Conservation (phyloP, 2,113 vertebrate species). For the Zosterops hypoxanthus region DNA sequence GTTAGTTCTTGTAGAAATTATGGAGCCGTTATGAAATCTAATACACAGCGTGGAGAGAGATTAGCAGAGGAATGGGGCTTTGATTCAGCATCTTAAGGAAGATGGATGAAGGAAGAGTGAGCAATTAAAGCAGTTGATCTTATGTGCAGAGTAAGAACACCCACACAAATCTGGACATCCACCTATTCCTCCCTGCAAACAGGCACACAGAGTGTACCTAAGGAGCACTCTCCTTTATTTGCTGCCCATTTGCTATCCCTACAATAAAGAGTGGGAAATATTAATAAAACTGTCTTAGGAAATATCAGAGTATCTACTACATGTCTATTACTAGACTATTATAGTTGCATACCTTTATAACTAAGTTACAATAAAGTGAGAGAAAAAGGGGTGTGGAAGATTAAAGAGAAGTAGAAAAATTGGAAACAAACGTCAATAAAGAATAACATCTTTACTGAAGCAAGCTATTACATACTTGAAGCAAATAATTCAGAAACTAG, state of each 20-base stretch:
- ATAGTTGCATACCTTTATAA: background rate
- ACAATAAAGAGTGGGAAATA: background rate
- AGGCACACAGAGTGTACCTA: accelerated
- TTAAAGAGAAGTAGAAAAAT: background rate
- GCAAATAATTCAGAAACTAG: background rate
- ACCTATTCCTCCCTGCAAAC: background rate
- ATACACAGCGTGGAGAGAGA: background rate
- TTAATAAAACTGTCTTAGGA: background rate
- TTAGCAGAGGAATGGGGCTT: background rate
- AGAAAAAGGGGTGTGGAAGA: background rate
- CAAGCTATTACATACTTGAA: background rate
- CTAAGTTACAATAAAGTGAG: background rate
- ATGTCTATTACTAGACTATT: background rate
- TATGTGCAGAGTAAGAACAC: background rate
- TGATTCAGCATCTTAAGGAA: background rate
- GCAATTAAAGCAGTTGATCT: background rate
- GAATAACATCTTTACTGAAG: background rate
- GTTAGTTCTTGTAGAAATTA: conserved; percentile 24
- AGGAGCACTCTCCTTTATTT: background rate
- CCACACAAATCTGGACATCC: background rate
- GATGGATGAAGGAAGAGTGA: background rate
- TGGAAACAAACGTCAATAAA: background rate
- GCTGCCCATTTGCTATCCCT: background rate
- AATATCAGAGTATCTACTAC: background rate
- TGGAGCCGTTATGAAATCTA: background rate